Evolutionary conservation across 2,888 invertebrate genomes (phyloP).

Genomic region (Melitaea athalia): DNA sequence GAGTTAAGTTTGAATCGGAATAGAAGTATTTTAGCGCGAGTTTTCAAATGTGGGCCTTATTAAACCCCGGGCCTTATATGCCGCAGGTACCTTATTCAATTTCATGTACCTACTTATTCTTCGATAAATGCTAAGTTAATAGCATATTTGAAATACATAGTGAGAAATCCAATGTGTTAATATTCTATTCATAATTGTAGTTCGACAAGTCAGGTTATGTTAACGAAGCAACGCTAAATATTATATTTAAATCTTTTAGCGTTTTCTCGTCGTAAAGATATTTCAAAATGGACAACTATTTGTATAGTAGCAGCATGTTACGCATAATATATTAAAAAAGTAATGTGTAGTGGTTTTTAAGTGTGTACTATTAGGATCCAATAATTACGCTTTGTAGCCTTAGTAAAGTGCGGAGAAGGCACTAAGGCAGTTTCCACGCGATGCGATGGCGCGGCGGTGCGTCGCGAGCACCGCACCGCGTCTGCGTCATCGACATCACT

Average conservation of each 20-base stretch:
- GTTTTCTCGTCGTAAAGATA: conserved; percentile 8
- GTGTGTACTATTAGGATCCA: not conserved
- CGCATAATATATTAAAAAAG: not conserved
- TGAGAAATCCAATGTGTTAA: conserved; percentile 38
- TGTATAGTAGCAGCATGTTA: not conserved
- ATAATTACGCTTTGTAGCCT: not conserved
- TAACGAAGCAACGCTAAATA: conserved; percentile 22
- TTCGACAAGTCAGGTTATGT: conserved; percentile 24
- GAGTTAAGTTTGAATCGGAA: no score
- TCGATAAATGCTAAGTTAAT: conserved; percentile 24
- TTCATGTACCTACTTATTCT: conserved; percentile 19
- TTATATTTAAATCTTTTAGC: conserved; percentile 9
- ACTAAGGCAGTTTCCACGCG: conserved; percentile 14
- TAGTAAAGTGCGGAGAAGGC: conserved; percentile 7
- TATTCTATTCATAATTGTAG: conserved; percentile 32
- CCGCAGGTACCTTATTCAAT: no score
- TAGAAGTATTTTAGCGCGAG: no score
- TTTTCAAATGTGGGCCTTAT: no score
- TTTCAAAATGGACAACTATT: conserved; percentile 11
- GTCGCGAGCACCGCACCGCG: conserved; percentile 13
- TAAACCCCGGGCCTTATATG: no score
- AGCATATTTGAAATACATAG: conserved; percentile 29
- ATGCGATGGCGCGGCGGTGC: conserved; percentile 11
- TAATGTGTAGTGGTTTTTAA: not conserved
- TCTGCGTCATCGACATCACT: conserved; percentile 16